Conservation (phyloP, 2,888 invertebrate genomes). For the Pristionchus arcanus region DNA sequence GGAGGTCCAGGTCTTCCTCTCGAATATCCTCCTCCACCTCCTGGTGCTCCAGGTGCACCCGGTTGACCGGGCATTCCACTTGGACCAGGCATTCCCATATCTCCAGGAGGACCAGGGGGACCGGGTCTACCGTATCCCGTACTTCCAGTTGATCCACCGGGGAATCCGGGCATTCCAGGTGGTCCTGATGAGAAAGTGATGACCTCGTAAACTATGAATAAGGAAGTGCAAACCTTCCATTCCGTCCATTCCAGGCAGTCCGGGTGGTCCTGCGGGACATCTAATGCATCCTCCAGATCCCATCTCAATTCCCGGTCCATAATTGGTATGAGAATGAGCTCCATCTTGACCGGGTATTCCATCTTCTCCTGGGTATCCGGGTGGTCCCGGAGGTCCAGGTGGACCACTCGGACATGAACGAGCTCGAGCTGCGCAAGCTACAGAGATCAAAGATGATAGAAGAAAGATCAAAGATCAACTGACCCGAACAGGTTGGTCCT, state of each 20-base stretch:
- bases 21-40: background rate
- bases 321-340: background rate
- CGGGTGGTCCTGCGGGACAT: conserved; percentile 10
- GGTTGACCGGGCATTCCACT: conserved; percentile 2
- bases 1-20: background rate
- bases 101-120: conserved; percentile 7
- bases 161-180: background rate
- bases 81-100: background rate
- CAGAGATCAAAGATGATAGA: background rate
- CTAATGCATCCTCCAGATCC: conserved; percentile 15
- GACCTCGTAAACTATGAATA: background rate
- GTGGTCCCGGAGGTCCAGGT: conserved; percentile 16
- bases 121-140: conserved; percentile 4
- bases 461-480: conserved; percentile 18
- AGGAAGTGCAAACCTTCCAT: background rate
- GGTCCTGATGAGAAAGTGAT: background rate
- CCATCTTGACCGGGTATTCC: conserved; percentile 38
- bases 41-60: background rate
- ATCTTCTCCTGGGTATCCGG: conserved; percentile 42
- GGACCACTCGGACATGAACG: background rate
- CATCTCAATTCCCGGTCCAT: conserved; percentile 32
- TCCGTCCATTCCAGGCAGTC: conserved; percentile 1
- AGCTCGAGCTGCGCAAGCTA: conserved; percentile 27
- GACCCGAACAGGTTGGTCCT: conserved; percentile 31
- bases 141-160: background rate